Evolutionary conservation across 2,888 invertebrate species (phyloP), one percentile per base, ranked within the genome.

Genomic region (Calameuta filiformis): DNA sequence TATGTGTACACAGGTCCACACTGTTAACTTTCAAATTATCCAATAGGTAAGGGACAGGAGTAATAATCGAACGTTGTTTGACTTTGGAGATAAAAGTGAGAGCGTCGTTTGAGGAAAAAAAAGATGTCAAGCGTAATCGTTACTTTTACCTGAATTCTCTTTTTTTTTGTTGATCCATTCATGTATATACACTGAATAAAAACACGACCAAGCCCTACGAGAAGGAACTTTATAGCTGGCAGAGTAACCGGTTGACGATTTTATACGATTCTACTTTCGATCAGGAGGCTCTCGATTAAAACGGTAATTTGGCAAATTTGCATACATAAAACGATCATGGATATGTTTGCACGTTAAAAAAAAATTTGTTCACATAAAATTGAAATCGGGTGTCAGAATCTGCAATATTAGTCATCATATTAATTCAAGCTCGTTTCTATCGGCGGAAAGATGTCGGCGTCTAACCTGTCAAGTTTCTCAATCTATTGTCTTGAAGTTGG

Each of bases 401-500:
- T 9, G 23, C 6, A 56, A 56, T 23, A 23, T 56, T 6, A 56
- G 56, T 56, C 23, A 2, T 23, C 2, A 1, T 56, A 23, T 56
- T 56, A 56, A 56, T 56, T 4, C 56, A 56, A 23, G 15, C 56
- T 23, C 9, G 56, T 56, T 56, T 56, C 56, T 56, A 56, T 23
- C 6, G 23, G 23, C 23, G 23, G 15, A 56, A 23, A 56, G 56
- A 56, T 56, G 56, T 23, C 56, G 23, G 23, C 56, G 56, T 23
- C 56, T 56, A 23, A 23, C 56, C 30, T 31, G 33, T n/a, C n/a
- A 33, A 73, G 77, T 88, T 88, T 86, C 87, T 81, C 86, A 87
- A 88, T 85, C 85, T 83, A 87, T 87, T 87, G 87, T 87, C 82
- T 81, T 77, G 78, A 81, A 79, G 81, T 81, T 31, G 31, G 71